These are phyloP conservation scores for Byasa hedistus DNA, from an alignment of 2,888 invertebrate genomes.

Conservation along the genomic window DNA sequence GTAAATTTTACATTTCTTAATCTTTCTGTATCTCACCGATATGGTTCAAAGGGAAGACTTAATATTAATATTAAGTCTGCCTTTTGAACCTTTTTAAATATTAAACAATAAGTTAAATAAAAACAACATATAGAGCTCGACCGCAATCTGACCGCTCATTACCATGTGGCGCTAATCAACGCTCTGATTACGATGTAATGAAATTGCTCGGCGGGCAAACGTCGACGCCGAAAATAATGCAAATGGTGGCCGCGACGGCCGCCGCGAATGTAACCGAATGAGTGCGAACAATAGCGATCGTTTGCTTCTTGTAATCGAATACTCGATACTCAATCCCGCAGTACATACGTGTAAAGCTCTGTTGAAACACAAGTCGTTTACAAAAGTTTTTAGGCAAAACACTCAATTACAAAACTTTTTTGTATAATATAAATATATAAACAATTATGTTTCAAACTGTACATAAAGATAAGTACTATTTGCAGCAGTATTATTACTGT, in stretches of 20 bases:
- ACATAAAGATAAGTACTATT: too few relatives aligned
- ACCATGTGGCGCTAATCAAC: conserved; percentile 64
- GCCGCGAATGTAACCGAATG: conserved; percentile 27
- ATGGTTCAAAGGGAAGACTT: too few relatives aligned
- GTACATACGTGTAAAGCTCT: not conserved
- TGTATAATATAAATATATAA: too few relatives aligned
- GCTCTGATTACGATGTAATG: conserved; percentile 68
- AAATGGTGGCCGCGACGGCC: conserved; percentile 43
- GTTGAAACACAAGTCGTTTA: not conserved
- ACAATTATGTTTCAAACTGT: too few relatives aligned
- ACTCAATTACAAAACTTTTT: too few relatives aligned
- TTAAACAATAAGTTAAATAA: not conserved
- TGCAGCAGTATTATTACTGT: too few relatives aligned
- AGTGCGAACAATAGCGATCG: conserved; percentile 33
- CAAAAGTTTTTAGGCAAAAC: not conserved
- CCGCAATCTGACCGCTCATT: conserved; percentile 45
- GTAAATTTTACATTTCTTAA: too few relatives aligned
- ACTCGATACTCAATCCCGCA: conserved; percentile 8
- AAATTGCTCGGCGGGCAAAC: conserved; percentile 47
- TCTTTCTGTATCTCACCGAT: too few relatives aligned
- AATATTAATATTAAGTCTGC: too few relatives aligned
- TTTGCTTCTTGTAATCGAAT: conserved; percentile 16
- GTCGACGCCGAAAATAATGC: conserved; percentile 55
- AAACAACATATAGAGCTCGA: conserved; percentile 1
- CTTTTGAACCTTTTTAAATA: too few relatives aligned